Evolutionary conservation across 2,113 vertebrate species (phyloP).

Genomic region (Chinchilla lanigera): DNA sequence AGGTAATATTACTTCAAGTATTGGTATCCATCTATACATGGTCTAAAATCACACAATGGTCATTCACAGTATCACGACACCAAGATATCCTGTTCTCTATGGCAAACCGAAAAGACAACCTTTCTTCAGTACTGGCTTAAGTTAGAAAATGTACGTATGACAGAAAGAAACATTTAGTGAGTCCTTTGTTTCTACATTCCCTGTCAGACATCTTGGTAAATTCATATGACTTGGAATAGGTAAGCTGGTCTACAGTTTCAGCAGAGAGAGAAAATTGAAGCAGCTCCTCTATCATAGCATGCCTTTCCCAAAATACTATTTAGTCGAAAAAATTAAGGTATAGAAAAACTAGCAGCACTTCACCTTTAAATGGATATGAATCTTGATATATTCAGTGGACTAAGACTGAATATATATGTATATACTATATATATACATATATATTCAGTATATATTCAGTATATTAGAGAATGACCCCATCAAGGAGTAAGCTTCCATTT

Average conservation of each 20-base stretch:
- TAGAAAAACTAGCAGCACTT: not conserved
- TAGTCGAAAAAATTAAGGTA: not conserved
- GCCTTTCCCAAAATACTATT: conserved; percentile 1
- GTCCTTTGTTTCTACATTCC: not conserved
- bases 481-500: not conserved
- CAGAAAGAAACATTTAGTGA: not conserved
- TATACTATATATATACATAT: too few species aligned
- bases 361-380: not conserved
- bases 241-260: not conserved
- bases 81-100: not conserved
- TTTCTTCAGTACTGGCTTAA: not conserved
- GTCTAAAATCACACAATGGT: too few species aligned
- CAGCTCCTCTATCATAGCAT: not conserved
- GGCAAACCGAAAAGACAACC: not conserved
- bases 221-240: not conserved
- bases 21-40: not conserved
- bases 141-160: not conserved
- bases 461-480: not conserved
- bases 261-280: conserved; percentile 16
- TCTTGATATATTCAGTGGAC: not conserved
- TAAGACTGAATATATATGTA: too few species aligned
- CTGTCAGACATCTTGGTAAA: not conserved
- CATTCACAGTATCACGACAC: not conserved
- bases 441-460: too few species aligned
- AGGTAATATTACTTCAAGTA: not conserved